Base-by-base conservation (phyloP, 2,888 invertebrate species). In the Dryomyza anilis region DNA sequence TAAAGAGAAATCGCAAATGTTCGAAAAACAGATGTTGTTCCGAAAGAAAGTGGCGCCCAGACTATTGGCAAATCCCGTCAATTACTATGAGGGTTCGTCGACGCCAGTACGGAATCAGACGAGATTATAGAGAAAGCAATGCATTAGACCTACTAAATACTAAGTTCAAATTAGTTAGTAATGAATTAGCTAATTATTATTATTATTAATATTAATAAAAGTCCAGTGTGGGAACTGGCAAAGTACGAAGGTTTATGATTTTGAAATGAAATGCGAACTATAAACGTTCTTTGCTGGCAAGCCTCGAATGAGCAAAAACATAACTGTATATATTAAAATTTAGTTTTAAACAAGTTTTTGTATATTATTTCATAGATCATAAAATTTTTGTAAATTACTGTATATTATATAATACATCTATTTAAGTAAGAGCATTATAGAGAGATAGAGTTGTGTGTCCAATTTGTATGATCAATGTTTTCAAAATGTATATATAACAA, bases 1-100 rank as follows among this genome's bases (percentile, higher is more conserved):
- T 48, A 82, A 79, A 76, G 82, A 81, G 73, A 83, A 83, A 73
- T 81, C 84, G 58, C 73, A 76, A 65, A 79, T 80, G 73, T 83
- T 84, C 71, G 83, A 84, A 69, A 76, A 78, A 33, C 78, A 78
- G 65, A 73, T 80, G 70, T 78, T 77, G 50, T 69, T 79, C 67
- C 79, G 78, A 67, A 81, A 76, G 73, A 72, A 77, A 50, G 75
- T 84, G 46, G 82, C 83, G 57, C 78, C 76, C 39, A 84, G 83
- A 73, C 75, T 84, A 67, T 73, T 84, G 58, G 83, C 84, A 63
- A 76, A 82, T 57, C 83, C 83, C 52, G 82, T 83, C 50, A 80
- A 80, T 66, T 78, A 77, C 71, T 79, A 79, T 30, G 80, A 78
- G 70, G 77, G 78, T 10, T 60, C 70, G 7, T 50, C 58, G 30